A percentile compares a stretch with the other conserved stretches of the same genome.
phyloP scores from a whole-genome alignment of 2,797 vertebrate genomes.

The Synaphobranchus kaupii region DNA sequence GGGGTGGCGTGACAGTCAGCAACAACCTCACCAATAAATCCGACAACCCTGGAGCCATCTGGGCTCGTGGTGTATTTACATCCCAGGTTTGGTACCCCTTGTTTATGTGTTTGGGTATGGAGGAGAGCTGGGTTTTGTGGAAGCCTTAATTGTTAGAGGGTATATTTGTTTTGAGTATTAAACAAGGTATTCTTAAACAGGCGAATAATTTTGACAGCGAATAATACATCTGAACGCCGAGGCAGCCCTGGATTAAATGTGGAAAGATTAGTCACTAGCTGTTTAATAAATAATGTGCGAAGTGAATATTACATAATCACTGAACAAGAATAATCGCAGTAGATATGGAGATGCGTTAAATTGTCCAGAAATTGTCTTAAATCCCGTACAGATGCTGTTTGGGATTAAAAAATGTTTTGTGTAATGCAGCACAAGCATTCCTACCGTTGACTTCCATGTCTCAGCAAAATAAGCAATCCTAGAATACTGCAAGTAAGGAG shows the following conservation, averaged over 20 bases:
- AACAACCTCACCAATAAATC: not conserved
- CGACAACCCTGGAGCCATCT: not conserved
- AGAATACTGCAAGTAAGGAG: conserved; percentile 16
- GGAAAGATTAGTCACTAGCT: not conserved
- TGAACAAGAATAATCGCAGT: not conserved
- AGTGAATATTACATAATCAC: not conserved
- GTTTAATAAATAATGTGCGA: not conserved
- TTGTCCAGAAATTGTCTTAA: not conserved
- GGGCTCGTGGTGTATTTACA: not conserved
- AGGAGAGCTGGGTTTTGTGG: not conserved
- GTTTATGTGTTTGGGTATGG: not conserved
- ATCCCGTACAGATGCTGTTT: not conserved
- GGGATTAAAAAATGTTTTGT: not conserved
- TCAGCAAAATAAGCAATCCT: conserved; percentile 6
- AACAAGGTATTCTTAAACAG: not conserved
- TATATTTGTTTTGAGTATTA: not conserved
- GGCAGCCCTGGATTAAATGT: not conserved
- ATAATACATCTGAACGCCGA: not conserved
- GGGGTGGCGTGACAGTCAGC: not conserved
- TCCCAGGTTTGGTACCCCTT: not conserved
- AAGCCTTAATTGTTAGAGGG: not conserved
- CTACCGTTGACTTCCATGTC: conserved; percentile 2
- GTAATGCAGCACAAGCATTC: not conserved
- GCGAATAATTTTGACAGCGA: not conserved
- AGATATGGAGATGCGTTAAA: not conserved